Percentiles rank a stretch among this genome's conserved stretches.
phyloP scores from a whole-genome alignment of 2,113 vertebrate species.

The Lipotes vexillifer region DNA sequence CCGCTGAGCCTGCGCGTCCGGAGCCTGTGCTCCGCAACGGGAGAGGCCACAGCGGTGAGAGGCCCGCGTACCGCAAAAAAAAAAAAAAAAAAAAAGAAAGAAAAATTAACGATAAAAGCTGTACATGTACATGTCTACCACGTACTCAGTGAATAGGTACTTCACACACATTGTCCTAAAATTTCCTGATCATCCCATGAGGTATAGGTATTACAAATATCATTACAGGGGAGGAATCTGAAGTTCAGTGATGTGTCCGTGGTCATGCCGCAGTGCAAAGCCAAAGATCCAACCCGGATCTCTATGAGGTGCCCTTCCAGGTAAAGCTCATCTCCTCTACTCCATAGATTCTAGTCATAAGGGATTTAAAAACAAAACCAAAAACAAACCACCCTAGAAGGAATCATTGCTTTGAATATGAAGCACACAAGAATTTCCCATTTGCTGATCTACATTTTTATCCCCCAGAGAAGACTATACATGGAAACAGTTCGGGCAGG shows the following conservation, averaged over 20 bases:
- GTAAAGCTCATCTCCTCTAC: background rate
- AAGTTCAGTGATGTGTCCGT: background rate
- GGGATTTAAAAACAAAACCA: background rate
- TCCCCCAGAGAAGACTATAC: background rate
- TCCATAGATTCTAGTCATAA: background rate
- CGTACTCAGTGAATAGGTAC: background rate
- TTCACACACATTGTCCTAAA: background rate
- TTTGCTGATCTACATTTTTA: background rate
- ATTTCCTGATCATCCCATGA: background rate
- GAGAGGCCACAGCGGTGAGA: no score
- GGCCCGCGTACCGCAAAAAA: no score
- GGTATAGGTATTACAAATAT: background rate
- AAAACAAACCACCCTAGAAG: background rate
- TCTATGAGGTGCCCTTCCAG: background rate
- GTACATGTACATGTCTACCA: background rate
- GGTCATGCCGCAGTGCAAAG: background rate
- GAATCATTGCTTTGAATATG: background rate
- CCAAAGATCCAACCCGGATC: background rate
- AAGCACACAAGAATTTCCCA: background rate
- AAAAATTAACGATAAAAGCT: background rate
- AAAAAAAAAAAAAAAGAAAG: no score
- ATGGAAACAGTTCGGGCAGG: background rate
- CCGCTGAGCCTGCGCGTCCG: no score
- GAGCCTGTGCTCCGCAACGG: no score
- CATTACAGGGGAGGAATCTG: background rate